Evolutionary conservation across 2,797 vertebrate genomes (phyloP).

Genomic region (Balearica regulorum): DNA sequence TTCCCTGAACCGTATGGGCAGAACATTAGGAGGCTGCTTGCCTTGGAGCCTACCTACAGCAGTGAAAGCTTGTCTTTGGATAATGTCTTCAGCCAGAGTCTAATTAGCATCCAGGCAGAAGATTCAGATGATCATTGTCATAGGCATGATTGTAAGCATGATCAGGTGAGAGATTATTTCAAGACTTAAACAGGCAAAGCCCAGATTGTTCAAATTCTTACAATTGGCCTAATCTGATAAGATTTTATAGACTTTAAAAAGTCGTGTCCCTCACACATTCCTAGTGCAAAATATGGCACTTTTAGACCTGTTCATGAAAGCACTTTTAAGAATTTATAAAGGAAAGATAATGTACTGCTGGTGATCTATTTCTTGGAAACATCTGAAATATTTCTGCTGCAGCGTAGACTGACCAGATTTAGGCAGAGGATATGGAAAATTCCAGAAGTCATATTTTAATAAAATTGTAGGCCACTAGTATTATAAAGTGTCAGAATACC

Average conservation of each 20-base stretch:
- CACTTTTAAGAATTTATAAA: neutral
- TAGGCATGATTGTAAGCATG: neutral
- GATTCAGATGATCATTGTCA: neutral
- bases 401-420: neutral
- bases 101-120: neutral
- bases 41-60: neutral
- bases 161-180: neutral
- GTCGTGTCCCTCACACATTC: neutral
- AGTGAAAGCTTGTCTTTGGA: neutral
- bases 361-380: neutral
- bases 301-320: neutral
- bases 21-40: neutral
- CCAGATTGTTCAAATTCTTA: neutral
- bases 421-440: neutral
- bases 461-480: neutral
- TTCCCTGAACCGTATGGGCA: neutral
- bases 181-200: neutral
- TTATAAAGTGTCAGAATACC: neutral
- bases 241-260: neutral
- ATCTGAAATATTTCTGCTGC: neutral
- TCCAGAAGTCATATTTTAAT: neutral
- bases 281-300: neutral
- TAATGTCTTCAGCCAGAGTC: neutral
- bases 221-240: neutral
- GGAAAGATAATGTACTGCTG: neutral